These are phyloP conservation scores for Datnioides undecimradiatus DNA, from an alignment of 2,113 vertebrate species.

Conservation along the genomic window DNA sequence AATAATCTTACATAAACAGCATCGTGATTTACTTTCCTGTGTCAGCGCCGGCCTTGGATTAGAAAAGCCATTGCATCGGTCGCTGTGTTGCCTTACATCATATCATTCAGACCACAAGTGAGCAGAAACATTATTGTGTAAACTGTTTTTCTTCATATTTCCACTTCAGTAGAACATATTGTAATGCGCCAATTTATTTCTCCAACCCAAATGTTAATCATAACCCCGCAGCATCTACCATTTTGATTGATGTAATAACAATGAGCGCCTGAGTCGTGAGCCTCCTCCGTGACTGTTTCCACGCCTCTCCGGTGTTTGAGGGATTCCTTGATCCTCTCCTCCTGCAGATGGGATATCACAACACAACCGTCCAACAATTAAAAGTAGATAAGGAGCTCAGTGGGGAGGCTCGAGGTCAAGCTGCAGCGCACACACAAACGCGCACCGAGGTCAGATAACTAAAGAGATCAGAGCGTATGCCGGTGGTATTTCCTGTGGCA, in stretches of 20 bases:
- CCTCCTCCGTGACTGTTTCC: constrained; percentile 21
- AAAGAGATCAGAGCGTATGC: constrained; percentile 38
- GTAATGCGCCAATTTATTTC: constrained; percentile 3
- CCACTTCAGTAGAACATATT: not conserved
- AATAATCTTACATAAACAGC: not conserved
- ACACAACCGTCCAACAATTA: constrained; percentile 47
- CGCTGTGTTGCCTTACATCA: not conserved
- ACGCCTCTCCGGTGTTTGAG: constrained; percentile 17
- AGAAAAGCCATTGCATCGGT: not conserved
- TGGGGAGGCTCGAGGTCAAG: constrained; percentile 22
- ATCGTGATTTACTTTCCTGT: too few species aligned
- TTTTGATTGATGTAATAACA: not conserved
- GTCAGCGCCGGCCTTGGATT: not conserved
- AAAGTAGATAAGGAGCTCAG: constrained; percentile 69
- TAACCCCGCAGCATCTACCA: not conserved
- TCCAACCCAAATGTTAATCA: constrained; percentile 3
- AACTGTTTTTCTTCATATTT: not conserved
- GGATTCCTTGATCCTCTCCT: constrained; percentile 37
- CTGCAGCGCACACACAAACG: constrained; percentile 4
- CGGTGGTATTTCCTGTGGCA: constrained; percentile 33
- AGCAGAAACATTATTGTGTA: not conserved
- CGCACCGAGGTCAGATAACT: constrained; percentile 47
- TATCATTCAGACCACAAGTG: not conserved
- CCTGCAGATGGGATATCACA: constrained; percentile 53
- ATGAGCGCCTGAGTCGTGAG: not conserved